phyloP scores from a whole-genome alignment of 1,140 invertebrate species.

The Agrypnia vestita region DNA sequence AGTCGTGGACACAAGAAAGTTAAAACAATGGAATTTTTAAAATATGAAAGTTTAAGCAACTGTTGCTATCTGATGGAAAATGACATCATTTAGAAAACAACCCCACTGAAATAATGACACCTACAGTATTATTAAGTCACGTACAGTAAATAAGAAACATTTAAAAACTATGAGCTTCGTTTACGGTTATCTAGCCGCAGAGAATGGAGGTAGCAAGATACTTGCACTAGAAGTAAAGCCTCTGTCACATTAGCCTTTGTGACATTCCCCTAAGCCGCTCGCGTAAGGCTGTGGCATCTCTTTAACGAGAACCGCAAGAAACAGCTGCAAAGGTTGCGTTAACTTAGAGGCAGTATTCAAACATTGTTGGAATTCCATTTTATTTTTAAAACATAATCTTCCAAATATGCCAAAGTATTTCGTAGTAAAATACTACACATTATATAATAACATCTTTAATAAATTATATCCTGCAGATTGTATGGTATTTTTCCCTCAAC shows the following conservation, averaged over 20 bases:
- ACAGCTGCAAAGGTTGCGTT: neutral
- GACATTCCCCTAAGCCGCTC: constrained; percentile 21
- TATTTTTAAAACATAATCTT: neutral
- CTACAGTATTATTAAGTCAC: too few relatives aligned
- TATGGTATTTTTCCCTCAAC: too few relatives aligned
- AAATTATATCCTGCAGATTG: neutral
- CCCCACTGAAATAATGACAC: too few relatives aligned
- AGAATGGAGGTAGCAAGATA: neutral
- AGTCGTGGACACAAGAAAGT: too few relatives aligned
- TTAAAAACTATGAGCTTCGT: neutral
- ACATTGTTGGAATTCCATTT: neutral
- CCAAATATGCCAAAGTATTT: too few relatives aligned
- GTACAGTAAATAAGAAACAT: too few relatives aligned
- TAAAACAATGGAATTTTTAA: too few relatives aligned
- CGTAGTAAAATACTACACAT: neutral
- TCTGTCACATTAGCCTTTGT: constrained; percentile 33
- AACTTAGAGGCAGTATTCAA: neutral
- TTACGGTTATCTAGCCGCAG: neutral
- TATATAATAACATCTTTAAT: neutral
- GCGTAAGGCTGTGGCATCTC: constrained; percentile 25
- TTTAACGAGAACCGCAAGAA: constrained; percentile 4
- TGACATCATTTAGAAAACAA: too few relatives aligned
- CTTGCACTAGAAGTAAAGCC: neutral
- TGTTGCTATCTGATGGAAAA: too few relatives aligned
- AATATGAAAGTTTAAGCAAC: too few relatives aligned